Conservation (phyloP, 1,140 invertebrate genomes). For the Geopemphigus sp. region DNA sequence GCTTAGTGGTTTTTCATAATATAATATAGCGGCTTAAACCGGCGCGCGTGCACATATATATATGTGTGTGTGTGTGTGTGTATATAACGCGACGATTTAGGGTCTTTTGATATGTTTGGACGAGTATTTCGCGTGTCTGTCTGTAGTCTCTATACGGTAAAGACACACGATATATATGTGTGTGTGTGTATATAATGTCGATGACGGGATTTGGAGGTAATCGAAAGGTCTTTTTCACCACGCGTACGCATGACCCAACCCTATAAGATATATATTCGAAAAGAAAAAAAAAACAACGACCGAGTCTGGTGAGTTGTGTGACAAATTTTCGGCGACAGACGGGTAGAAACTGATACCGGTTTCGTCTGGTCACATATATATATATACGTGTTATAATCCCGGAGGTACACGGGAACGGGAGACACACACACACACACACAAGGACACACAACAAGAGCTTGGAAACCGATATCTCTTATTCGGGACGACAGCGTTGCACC, state of each 20-base stretch:
- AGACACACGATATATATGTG: too few species aligned
- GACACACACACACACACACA: not conserved
- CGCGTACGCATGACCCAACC: too few species aligned
- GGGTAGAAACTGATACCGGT: slow-evolving; percentile 42
- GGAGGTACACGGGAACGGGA: not conserved
- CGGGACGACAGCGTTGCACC: slow-evolving; percentile 22
- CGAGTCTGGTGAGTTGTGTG: slow-evolving; percentile 39
- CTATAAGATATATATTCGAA: not conserved
- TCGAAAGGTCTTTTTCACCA: slow-evolving; percentile 1
- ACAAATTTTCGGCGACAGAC: slow-evolving; percentile 41
- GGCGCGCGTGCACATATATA: too few species aligned
- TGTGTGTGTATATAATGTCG: too few species aligned
- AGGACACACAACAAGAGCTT: slow-evolving; percentile 10
- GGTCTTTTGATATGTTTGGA: too few species aligned
- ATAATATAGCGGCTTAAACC: too few species aligned
- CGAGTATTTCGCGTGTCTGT: too few species aligned
- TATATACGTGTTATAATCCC: slow-evolving; percentile 21
- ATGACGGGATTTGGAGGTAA: not conserved
- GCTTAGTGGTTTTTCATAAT: too few species aligned
- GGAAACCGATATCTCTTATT: slow-evolving; percentile 47
- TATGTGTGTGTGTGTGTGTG: too few species aligned
- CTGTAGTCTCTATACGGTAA: too few species aligned
- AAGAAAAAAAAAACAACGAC: not conserved
- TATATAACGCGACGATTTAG: too few species aligned
- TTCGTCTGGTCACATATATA: slow-evolving; percentile 32